Percentiles rank a stretch among this genome's conserved stretches.
Conservation (phyloP, 1,140 invertebrate genomes). For the Atta colombica region DNA sequence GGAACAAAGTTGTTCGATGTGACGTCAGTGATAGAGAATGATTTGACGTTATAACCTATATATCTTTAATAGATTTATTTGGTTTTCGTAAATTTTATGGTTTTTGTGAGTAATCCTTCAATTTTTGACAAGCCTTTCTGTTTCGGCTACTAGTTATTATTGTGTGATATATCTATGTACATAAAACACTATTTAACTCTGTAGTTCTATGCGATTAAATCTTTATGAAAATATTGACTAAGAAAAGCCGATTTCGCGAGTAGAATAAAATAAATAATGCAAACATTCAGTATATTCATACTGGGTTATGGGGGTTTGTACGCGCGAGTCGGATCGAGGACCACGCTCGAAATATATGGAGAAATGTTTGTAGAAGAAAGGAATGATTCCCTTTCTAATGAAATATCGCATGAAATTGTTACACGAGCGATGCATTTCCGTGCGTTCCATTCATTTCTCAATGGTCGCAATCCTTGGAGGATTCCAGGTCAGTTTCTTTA, state of each 20-base stretch:
- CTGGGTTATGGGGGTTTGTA: background rate
- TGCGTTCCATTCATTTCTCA: conserved; percentile 24
- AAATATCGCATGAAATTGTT: conserved; percentile 50
- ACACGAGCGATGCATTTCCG: conserved; percentile 7
- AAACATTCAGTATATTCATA: background rate
- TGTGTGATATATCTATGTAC: background rate
- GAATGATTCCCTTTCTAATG: conserved; percentile 7
- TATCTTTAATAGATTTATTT: no score
- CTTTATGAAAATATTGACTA: background rate
- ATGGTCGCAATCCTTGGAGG: background rate
- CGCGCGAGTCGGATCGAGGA: background rate
- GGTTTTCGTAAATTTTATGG: no score
- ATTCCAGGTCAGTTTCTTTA: conserved; percentile 8
- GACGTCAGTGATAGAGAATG: no score
- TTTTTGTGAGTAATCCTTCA: no score
- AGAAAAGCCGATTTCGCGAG: conserved; percentile 2
- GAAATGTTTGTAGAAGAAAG: conserved; percentile 41
- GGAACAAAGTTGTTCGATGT: no score
- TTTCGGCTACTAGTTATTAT: background rate
- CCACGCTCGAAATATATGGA: conserved; percentile 9
- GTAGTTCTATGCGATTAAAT: conserved; percentile 17
- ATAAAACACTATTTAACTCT: background rate
- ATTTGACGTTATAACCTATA: no score
- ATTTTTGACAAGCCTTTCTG: background rate
- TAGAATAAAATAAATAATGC: background rate